Evolutionary conservation across 2,797 vertebrate species (phyloP), one percentile per base, ranked within the genome.

Genomic region (Acanthopagrus latus): DNA sequence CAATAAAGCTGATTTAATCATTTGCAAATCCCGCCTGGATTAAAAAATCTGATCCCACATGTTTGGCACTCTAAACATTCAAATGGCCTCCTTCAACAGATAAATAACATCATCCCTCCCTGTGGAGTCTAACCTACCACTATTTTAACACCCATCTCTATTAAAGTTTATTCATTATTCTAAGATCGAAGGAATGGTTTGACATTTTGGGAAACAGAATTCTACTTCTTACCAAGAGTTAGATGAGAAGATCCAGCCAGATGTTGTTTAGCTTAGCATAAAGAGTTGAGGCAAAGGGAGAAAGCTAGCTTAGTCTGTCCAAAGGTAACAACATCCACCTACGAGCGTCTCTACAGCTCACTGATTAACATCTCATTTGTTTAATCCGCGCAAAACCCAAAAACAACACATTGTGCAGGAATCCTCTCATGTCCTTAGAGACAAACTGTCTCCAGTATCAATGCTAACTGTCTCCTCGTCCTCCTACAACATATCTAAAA

Each of bases 21-120:
- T 68, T 7, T 56, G 58, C 50, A 86, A 84, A 81, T 64, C 84
- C 76, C 70, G 60, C 73, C 78, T 18, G 6, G 62, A 52, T 69
- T 69, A 86, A 89, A 33, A 91, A 78, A 75, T 84, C 69, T 76
- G 72, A 78, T 75, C 60, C 59, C 54, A 86, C 76, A 82, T 56
- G 55, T 93, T 91, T 91, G 89, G 89, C 89, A 90, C 88, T 76
- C 55, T 7, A 64, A 76, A 73, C 75, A 72, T 74, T 71, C 59
- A 74, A 63, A 81, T 44, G 47, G 72, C 57, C 52, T 21, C 57
- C 8, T 54, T 57, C 63, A 62, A 51, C 4, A 41, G 51, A 87
- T 75, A 62, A 44, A 79, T 55, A 67, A 43, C 7, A 66, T 48
- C 3, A 74, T 21, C 41, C 60, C 7, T 13, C 51, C 43, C 12